Evolutionary conservation across 1,140 invertebrate genomes (phyloP), one percentile per base, ranked within the genome.

Genomic region (Drosophila ercepeae): DNA sequence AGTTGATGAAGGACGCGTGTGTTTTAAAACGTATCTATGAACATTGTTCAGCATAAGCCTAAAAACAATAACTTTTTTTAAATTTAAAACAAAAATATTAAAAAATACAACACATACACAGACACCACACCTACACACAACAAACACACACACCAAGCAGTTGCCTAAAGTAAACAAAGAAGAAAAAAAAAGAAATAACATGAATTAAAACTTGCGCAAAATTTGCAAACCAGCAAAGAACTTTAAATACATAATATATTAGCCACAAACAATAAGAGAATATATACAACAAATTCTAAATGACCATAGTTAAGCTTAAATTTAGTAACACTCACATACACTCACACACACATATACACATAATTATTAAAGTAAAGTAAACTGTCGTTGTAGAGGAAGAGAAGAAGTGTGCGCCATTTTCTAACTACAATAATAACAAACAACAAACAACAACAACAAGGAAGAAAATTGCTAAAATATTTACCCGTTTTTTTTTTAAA

Each of bases 291-390:
- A 81, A 84, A 84, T 84, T 84, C 81, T 84, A 84, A 84, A 86
- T 84, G 82, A 86, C 76, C 82, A 84, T 84, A 84, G 77, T 84
- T 84, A 84, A 84, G 81, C 77, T 86, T 84, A 84, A 81, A 65
- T 70, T 88, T 84, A 84, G 81, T 84, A 73, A 75, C 52, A 83
- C 73, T 49, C 51, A 60, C 60, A 74, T 64, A 68, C 58, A 63
- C 52, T 59, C 42, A 81, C 39, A 46, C 36, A 39, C 55, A 78
- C 53, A 73, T 51, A 58, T 32, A 77, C 39, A 67, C 54, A 69
- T 69, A 67, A 81, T 76, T 67, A 57, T 81, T 46, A 73, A 67
- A 65, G 46, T 46, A 73, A 67, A 65, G 46, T 81, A 81, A 81
- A 81, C 78, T 81, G 78, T 81, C 78, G 60, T 53, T 73, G 69